Evolutionary conservation across 2,888 invertebrate species (phyloP), one percentile per base, ranked within the genome.

Genomic region (Lasius platythorax): DNA sequence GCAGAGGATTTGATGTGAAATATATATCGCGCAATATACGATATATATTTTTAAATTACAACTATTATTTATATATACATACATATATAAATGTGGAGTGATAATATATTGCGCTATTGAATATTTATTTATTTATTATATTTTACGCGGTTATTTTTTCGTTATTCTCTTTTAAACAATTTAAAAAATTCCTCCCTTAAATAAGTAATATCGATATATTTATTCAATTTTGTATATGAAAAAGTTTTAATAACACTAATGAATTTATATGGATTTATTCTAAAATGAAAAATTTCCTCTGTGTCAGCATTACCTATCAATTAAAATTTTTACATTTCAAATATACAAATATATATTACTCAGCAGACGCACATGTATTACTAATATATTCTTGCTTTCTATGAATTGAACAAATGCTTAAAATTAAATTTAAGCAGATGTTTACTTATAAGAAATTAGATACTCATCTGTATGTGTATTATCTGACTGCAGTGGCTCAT

Each of bases 341-440:
- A 70, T 79, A 70, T 33, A 63, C 11, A 43, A 68, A 53, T 61
- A 56, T 81, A 28, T 11, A 74, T 53, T 81, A 74, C 30, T 83
- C 73, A 72, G 53, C 58, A 84, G 12, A 73, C 75, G 83, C 81
- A 89, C 81, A 81, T 58, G 15, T 83, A 87, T 78, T 83, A 50
- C 50, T 50, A 76, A 81, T 86, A 82, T 86, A 82, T 72, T 85
- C 73, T 58, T 63, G 70, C 53, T 78, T 75, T 46, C 61, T 18
- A 37, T 79, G 58, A 86, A 56, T 88, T 72, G 72, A 84, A 43
- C 23, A 18, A 61, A 73, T 64, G 75, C 37, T 82, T 84, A 67
- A 85, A 61, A 0, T 40, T 64, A 23, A 43, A 88, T 53, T 86
- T 72, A 85, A 85, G 70, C 18, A 18, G 30, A 72, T 58, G 76